Evolutionary conservation across 1,140 invertebrate species (phyloP).

Genomic region (Steinernema khuongi): DNA sequence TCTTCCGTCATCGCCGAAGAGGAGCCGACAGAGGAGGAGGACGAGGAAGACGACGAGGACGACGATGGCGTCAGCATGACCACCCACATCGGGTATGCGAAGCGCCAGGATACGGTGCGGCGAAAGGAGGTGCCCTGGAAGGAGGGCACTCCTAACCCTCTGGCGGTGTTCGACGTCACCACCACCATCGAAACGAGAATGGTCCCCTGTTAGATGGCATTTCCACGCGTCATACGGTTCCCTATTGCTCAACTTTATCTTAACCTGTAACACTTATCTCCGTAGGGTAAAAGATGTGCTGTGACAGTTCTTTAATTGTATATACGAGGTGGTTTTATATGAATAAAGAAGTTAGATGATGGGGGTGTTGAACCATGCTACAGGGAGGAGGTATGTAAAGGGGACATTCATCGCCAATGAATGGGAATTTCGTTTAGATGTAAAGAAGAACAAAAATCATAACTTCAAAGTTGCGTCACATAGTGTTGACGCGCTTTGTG

Average conservation of each 20-base stretch:
- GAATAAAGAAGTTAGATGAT: no score
- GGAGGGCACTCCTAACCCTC: not conserved
- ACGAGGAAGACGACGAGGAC: conserved; percentile 12
- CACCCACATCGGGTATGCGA: not conserved
- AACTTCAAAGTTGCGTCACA: no score
- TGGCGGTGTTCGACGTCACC: not conserved
- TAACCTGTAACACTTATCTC: not conserved
- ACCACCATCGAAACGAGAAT: not conserved
- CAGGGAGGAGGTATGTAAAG: no score
- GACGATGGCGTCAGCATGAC: conserved; percentile 14
- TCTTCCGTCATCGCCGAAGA: conserved; percentile 5
- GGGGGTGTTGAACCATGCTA: no score
- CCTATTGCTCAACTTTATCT: not conserved
- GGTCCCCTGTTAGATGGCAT: not conserved
- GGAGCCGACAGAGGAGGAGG: not conserved
- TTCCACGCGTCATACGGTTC: not conserved
- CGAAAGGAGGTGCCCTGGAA: not conserved
- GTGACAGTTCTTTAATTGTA: no score
- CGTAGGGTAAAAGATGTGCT: not conserved
- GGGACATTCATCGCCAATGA: no score
- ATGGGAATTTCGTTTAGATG: no score
- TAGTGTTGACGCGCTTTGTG: no score
- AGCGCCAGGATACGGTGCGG: not conserved
- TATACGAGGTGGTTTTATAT: no score
- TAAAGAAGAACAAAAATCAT: no score